Base-by-base conservation (phyloP, 2,888 invertebrate genomes). In the Chymomyza caudatula region DNA sequence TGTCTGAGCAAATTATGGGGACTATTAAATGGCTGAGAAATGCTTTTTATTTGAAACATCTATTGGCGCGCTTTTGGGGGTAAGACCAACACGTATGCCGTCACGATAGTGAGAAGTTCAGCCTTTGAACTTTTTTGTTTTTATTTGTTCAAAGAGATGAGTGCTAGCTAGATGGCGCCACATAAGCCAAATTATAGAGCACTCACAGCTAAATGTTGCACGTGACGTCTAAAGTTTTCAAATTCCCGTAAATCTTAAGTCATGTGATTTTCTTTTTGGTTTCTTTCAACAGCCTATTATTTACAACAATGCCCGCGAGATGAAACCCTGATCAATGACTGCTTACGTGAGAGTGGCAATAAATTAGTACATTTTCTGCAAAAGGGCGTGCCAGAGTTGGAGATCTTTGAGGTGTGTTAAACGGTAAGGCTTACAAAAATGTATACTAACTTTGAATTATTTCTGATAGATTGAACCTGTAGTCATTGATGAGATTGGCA, bases 401-500 rank as follows among this genome's bases (percentile, higher is more conserved):
- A 93, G 52, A 92, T 95, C 54, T 92, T 92, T 80, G 93, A 94
- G 91, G 93, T 93, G 88, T 77, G 59, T 52, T 0, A 49, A 47
- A 29, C 17, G n/a, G n/a, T 1, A 49, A 44, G 1, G 22, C 19
- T 5, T n/a, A 1, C 3, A 19, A 55, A 55, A n/a, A 15, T 3
- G 15, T 11, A 29, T 4, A 15, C 22, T 23, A 25, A 22, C 11
- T 8, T 2, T 17, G 5, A 57, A 19, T 57, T 23, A 2, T 3
- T n/a, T 42, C n/a, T 13, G 2, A 58, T 19, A 93, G 93, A 94
- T 95, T 3, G 96, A 96, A 84, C 95, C 96, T 0, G 94, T 96
- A 63, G 90, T 95, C n/a, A 94, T 96, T 63, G 96, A 96, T 87
- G 95, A 96, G 89, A 93, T 96, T 65, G 94, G 95, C 42, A 94